Percentiles rank a stretch among this genome's conserved stretches.
Conservation (phyloP, 2,888 invertebrate genomes). For the Latrodectus hesperus region DNA sequence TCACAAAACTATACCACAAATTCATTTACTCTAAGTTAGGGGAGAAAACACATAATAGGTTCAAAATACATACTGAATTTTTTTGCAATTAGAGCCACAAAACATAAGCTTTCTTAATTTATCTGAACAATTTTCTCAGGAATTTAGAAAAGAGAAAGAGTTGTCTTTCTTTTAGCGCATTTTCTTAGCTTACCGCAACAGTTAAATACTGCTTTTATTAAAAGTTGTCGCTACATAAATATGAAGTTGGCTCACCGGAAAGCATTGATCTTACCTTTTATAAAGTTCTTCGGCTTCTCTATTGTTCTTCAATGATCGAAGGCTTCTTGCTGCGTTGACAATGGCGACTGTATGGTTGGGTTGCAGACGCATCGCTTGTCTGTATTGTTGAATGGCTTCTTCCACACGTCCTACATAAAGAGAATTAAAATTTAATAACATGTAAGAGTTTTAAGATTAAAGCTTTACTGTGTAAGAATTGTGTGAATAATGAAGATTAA, state of each 20-base stretch:
- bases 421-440: not conserved
- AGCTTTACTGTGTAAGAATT: not conserved
- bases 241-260: not conserved
- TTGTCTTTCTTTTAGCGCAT: too few relatives aligned
- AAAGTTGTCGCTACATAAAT: too few relatives aligned
- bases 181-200: too few relatives aligned
- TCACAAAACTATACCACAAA: too few relatives aligned
- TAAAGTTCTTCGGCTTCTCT: slow-evolving; percentile 70
- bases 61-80: too few relatives aligned
- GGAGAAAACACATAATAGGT: too few relatives aligned
- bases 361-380: slow-evolving; percentile 81
- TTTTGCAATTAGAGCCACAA: too few relatives aligned
- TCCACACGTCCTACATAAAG: slow-evolving; percentile 78
- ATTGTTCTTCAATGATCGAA: slow-evolving; percentile 66
- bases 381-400: slow-evolving; percentile 79
- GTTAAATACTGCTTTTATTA: too few relatives aligned
- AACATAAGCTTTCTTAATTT: too few relatives aligned
- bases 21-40: too few relatives aligned
- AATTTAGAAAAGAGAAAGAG: too few relatives aligned
- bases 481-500: not conserved
- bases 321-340: slow-evolving; percentile 79
- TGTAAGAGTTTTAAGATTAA: not conserved
- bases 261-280: slow-evolving; percentile 61
- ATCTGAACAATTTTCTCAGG: too few relatives aligned
- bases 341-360: slow-evolving; percentile 85